phyloP scores from a whole-genome alignment of 1,140 invertebrate species.

The Macrocentrus cingulum region DNA sequence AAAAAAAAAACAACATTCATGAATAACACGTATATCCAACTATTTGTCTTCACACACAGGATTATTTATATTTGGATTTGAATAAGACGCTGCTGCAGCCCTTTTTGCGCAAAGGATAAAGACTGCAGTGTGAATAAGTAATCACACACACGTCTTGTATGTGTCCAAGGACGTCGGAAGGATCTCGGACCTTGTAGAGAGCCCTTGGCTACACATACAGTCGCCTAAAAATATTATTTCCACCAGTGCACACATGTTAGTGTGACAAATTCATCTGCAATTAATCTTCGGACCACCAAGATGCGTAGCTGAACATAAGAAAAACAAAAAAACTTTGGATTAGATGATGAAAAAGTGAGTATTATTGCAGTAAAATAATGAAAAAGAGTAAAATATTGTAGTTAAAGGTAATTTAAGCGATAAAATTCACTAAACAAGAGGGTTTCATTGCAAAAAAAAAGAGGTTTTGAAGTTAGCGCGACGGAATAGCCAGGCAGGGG shows the following conservation, averaged over 20 bases:
- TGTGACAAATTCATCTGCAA: constrained; percentile 32
- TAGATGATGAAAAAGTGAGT: too few relatives aligned
- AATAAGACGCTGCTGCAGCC: too few relatives aligned
- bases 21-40: background rate
- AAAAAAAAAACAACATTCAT: constrained; percentile 43
- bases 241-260: constrained; percentile 21
- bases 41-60: background rate
- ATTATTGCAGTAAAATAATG: too few relatives aligned
- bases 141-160: constrained; percentile 23
- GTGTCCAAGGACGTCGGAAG: constrained; percentile 22
- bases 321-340: too few relatives aligned
- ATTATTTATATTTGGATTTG: background rate
- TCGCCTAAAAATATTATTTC: constrained; percentile 3
- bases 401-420: too few relatives aligned
- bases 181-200: constrained; percentile 8
- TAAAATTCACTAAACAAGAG: background rate
- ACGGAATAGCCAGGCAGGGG: constrained; percentile 8
- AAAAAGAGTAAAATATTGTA: too few relatives aligned
- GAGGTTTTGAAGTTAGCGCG: too few relatives aligned
- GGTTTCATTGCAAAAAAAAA: too few relatives aligned
- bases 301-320: too few relatives aligned
- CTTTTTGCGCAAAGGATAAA: constrained; percentile 9
- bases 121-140: constrained; percentile 23
- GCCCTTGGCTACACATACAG: constrained; percentile 8
- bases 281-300: constrained; percentile 27